Evolutionary conservation across 2,888 invertebrate species (phyloP).

Genomic region (Poecilobothrus nobilitatus): DNA sequence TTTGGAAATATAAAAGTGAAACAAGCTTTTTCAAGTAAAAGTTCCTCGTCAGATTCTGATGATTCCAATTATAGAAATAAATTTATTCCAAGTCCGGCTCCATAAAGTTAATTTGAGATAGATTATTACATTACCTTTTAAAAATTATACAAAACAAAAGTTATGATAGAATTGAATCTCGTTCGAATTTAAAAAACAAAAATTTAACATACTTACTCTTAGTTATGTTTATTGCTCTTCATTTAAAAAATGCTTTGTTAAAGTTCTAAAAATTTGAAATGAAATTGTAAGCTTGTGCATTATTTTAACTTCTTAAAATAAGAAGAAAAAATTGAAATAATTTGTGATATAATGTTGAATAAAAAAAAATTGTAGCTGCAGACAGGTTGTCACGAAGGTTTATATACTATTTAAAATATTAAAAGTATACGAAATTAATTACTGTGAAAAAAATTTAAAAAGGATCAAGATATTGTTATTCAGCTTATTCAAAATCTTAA

Average conservation of each 20-base stretch:
- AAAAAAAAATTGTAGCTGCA: neutral
- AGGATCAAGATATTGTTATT: too few relatives aligned
- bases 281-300: neutral
- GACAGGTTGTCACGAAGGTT: neutral
- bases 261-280: neutral
- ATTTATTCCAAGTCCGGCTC: conserved; percentile 43
- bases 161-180: neutral
- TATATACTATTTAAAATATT: neutral
- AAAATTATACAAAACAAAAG: neutral
- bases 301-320: neutral
- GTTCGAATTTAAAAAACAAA: neutral
- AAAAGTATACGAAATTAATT: neutral
- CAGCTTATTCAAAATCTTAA: too few relatives aligned
- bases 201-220: neutral
- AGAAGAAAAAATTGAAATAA: neutral
- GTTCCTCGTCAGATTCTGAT: conserved; percentile 42
- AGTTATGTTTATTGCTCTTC: neutral
- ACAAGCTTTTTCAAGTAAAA: conserved; percentile 36
- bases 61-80: conserved; percentile 41
- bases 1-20: conserved; percentile 25
- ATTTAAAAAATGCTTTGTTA: neutral
- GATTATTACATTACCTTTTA: neutral
- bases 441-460: too few relatives aligned
- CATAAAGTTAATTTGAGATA: conserved; percentile 30
- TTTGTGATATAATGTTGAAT: neutral